Evolutionary conservation across 1,140 invertebrate genomes (phyloP), one percentile per base, ranked within the genome.

Genomic region (Drosophila tropicalis): DNA sequence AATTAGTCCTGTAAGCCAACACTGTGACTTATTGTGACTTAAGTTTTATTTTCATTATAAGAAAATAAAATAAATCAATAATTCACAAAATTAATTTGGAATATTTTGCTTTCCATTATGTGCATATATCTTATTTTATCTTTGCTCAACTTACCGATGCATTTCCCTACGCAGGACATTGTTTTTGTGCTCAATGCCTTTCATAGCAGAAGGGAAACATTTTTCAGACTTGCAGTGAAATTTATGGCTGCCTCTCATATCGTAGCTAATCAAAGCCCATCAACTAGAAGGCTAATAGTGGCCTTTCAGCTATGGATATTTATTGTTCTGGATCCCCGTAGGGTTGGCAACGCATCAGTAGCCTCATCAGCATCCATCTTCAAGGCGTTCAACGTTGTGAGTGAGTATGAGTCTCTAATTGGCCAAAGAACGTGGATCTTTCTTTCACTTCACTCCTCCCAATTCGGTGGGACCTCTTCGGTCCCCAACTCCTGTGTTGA

Each of bases 351-450:
- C 70, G 67, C 76, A 75, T 75, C 64, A 62, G 29, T 64, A 60
- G 83, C 65, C 83, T 87, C 84, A 87, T 87, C 83, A 87, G 80
- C 84, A 87, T 87, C 72, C 72, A 76, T 73, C 79, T 79, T 79
- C 40, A 75, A 89, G 84, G 76, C 72, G 82, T 70, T 75, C 79
- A 22, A 51, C 17, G 9, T 22, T 51, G 17, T 39, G 12, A 39
- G 36, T 68, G 67, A 75, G 72, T 79, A 70, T 76, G 79, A 78
- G 67, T 67, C 82, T 89, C 80, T 87, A 87, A 87, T 87, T 87
- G 83, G 83, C 70, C 76, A 73, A 57, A 55, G 72, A 65, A 41
- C 64, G 75, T 47, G 47, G 5, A 29, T 29, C 29, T 29, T 5
- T 47, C 29, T 15, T 55, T 17, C 70, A 55, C 17, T 4, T 7